A percentile compares a stretch with the other conserved stretches of the same genome.
These are phyloP conservation scores for Platorchestia sp. DNA, from an alignment of 1,140 invertebrate genomes.

Conservation along the genomic window DNA sequence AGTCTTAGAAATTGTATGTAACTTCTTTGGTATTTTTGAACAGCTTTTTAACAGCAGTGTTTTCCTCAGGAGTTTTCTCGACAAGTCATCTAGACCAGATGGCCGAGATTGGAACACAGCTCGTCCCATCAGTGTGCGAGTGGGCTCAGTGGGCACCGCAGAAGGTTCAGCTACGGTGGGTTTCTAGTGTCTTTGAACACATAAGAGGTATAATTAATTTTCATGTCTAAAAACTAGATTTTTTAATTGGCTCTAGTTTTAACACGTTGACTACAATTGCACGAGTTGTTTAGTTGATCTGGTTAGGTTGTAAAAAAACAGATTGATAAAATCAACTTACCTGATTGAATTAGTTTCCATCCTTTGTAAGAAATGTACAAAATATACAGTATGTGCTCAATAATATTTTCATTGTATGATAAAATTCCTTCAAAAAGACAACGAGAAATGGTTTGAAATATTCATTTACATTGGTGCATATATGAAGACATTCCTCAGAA, in stretches of 20 bases:
- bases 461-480: too few species aligned
- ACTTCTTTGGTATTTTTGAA: background rate
- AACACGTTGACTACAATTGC: background rate
- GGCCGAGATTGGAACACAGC: constrained; percentile 58
- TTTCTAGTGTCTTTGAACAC: background rate
- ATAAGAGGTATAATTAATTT: background rate
- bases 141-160: constrained; percentile 62
- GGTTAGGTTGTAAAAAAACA: background rate
- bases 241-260: too few species aligned
- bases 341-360: background rate
- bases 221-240: background rate
- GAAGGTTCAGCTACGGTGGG: constrained; percentile 65
- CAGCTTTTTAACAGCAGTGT: background rate
- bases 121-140: constrained; percentile 60
- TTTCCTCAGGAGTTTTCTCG: constrained; percentile 62
- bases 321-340: background rate
- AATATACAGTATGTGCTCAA: too few species aligned
- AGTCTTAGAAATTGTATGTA: background rate
- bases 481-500: too few species aligned
- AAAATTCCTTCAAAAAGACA: too few species aligned
- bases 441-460: too few species aligned
- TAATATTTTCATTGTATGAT: too few species aligned
- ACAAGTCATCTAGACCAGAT: constrained; percentile 62
- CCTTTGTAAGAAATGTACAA: too few species aligned
- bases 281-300: background rate